Base-by-base conservation (phyloP, 2,113 vertebrate species). In the Guaruba guarouba region DNA sequence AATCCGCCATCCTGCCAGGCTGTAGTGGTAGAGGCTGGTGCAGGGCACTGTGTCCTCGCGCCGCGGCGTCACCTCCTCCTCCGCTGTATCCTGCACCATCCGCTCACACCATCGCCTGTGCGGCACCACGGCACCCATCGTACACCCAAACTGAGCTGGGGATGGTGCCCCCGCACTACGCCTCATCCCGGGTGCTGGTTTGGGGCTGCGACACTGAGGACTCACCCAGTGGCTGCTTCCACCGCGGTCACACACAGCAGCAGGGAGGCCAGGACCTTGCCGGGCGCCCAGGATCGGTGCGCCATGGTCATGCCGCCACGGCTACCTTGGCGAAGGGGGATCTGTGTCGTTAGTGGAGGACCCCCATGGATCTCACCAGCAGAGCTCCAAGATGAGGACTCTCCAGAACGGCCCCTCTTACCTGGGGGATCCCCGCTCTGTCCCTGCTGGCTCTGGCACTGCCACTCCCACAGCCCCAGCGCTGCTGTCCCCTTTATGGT, bases 31-130 rank as follows among this genome's bases (percentile, higher is more conserved):
- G 37, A 99, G 94, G 20, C 96, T 91, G 54, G 98, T 78, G 12
- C 99, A 99, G 61, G 98, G 97, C 87, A 98, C 99, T 11, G 96
- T 80, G 0, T 98, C 98, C 97, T 99, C 98, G 5, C 94, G 96
- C 18, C 98, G 97, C 1, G 98, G 98, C 2, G 86, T 95, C 52
- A 99, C 90, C 64, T 98, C 96, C 68, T 96, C 97, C 86, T 99
- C 97, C 67, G 97, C 95, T 7, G 11, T 93, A 82, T 98, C 97
- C 78, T 93, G 96, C 90, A 98, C 71, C 0, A 31, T 95, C 41
- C 57, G 95, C 61, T 99, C 98, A 62, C 99, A 99, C 99, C 99
- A 99, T 46, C 95, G 97, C 94, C 99, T 99, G 95, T 35, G 2
- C 2, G 2, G 37, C 44, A 66, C 35, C 11, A 2, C 3, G 1